phyloP scores from a whole-genome alignment of 1,140 invertebrate species.

The Drosophila nasuta region DNA sequence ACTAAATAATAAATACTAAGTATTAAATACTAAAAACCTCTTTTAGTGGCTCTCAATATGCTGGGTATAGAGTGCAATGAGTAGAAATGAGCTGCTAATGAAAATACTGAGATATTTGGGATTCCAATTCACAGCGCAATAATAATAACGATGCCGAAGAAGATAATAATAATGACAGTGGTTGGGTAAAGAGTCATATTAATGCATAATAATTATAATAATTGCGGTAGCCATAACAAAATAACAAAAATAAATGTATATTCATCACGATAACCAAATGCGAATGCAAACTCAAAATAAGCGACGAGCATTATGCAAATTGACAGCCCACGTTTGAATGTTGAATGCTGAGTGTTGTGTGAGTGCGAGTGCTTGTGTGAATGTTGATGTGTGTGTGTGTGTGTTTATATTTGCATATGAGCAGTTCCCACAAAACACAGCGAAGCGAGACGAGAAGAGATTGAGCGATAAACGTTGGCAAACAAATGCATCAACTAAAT shows the following conservation, averaged over 20 bases:
- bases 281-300: conserved; percentile 56
- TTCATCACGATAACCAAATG: conserved; percentile 54
- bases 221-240: conserved; percentile 25
- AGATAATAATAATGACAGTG: neutral
- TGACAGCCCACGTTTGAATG: conserved; percentile 18
- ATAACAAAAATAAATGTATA: conserved; percentile 19
- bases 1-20: too few relatives aligned
- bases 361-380: neutral
- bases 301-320: conserved; percentile 70
- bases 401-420: conserved; percentile 27
- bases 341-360: neutral
- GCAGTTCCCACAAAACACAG: conserved; percentile 2
- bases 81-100: conserved; percentile 7
- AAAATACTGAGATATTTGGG: conserved; percentile 1
- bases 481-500: conserved; percentile 70
- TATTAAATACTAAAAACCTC: too few relatives aligned
- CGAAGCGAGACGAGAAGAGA: neutral
- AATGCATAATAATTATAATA: conserved; percentile 21
- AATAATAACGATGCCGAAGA: neutral
- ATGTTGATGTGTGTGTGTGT: conserved; percentile 7
- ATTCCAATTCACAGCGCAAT: conserved; percentile 15
- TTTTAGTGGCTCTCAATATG: neutral
- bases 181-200: neutral
- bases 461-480: conserved; percentile 41
- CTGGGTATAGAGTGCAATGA: neutral